Base-by-base conservation (phyloP, 2,797 vertebrate genomes). In the Sebastes aleutianus region DNA sequence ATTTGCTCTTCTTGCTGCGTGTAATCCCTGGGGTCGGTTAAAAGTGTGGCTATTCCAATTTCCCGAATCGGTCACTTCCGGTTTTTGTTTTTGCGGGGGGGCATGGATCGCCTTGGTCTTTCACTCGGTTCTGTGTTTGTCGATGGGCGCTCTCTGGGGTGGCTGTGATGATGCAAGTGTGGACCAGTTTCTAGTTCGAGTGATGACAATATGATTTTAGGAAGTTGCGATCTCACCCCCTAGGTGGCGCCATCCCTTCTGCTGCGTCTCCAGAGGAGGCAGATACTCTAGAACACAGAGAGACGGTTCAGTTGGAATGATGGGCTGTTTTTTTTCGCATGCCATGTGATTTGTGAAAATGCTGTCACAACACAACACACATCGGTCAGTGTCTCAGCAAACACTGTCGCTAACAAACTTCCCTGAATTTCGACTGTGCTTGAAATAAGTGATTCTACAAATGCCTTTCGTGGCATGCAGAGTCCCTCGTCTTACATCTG, bases 191-290 rank as follows among this genome's bases (percentile, higher is more conserved):
- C 83, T 88, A 90, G 84, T 87, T 93, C 63, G 11, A 84, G 85
- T 83, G 86, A 80, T 67, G 83, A 77, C 62, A 61, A 54, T 16
- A 64, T 16, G 69, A 39, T 74, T 91, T 92, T 96, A 96, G 82
- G 96, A 95, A n/a, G 96, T 96, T 67, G 93, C 95, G 7, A 96
- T 96, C 86, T 96, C 95, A 0, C 95, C 95, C 89, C 95, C 97
- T 95, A 99, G 96, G 96, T 98, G 95, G 95, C 96, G 50, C 96
- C 96, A 89, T 95, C 96, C 95, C 95, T 97, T 95, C 96, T 97
- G 95, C 95, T 97, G 91, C 18, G 89, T 94, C 96, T 95, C 93
- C 94, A 96, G 94, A 91, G 96, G 96, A 91, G 97, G 95, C 94
- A 98, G 95, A 95, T 95, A 94, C 93, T 99, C 98, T 99, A 95